These are phyloP conservation scores for Siniperca scherzeri DNA, from an alignment of 2,797 vertebrate species.

Conservation along the genomic window DNA sequence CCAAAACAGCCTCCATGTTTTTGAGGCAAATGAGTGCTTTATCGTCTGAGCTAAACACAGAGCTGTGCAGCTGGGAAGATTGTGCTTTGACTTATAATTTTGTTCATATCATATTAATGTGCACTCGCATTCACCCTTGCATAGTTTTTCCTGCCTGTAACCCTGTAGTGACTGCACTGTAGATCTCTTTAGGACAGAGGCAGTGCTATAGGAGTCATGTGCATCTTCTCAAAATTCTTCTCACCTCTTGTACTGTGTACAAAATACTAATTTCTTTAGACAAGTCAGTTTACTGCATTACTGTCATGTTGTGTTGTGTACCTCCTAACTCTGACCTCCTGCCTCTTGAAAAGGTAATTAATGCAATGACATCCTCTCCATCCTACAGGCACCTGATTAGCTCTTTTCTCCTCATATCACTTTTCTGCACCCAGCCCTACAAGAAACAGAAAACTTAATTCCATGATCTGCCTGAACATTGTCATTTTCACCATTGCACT, in stretches of 20 bases:
- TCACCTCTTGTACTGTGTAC: not conserved
- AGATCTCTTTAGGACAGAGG: not conserved
- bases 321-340: slow-evolving; percentile 1
- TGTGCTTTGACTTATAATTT: slow-evolving; percentile 11
- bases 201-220: not conserved
- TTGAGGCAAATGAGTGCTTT: not conserved
- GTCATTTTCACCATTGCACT: not conserved
- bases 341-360: not conserved
- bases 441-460: not conserved
- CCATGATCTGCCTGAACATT: not conserved
- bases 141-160: not conserved
- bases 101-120: not conserved
- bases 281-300: not conserved
- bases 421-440: not conserved
- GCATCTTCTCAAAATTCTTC: not conserved
- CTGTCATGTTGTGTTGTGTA: not conserved
- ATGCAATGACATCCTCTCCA: not conserved
- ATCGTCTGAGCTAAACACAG: not conserved
- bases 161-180: not conserved
- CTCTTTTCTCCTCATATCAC: not conserved
- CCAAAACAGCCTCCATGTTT: not conserved
- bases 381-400: not conserved
- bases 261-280: not conserved
- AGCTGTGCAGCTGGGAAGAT: not conserved
- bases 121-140: not conserved